Evolutionary conservation across 1,140 invertebrate species (phyloP).

Genomic region (Phocides pigmalion): DNA sequence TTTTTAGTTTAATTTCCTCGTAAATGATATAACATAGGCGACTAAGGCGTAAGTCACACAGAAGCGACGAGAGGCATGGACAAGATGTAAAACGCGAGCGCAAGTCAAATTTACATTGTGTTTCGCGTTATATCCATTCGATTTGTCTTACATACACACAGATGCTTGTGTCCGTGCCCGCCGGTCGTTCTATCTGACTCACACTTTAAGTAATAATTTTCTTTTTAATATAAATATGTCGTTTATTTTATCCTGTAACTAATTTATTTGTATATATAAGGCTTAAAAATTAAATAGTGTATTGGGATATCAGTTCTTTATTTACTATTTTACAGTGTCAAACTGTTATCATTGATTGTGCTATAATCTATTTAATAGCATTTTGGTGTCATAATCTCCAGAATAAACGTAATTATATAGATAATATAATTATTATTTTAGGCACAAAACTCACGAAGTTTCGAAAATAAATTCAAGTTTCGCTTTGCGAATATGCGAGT

Average conservation of each 20-base stretch:
- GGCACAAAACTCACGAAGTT: slow-evolving; percentile 43
- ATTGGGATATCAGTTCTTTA: slow-evolving; percentile 15
- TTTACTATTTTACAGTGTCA: slow-evolving; percentile 3
- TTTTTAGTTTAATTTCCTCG: background rate
- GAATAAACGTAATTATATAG: slow-evolving; percentile 47
- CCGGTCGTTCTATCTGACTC: background rate
- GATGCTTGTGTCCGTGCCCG: background rate
- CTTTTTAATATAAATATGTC: slow-evolving; percentile 5
- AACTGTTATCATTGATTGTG: slow-evolving; percentile 23
- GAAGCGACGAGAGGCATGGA: background rate
- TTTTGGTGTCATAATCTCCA: slow-evolving; percentile 76
- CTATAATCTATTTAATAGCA: slow-evolving; percentile 53
- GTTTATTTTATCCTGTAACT: slow-evolving; percentile 4
- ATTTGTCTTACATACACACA: too few relatives aligned
- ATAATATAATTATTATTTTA: slow-evolving; percentile 47
- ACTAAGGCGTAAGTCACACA: background rate
- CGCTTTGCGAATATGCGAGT: slow-evolving; percentile 30
- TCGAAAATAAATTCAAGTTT: slow-evolving; percentile 28
- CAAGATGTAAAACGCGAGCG: too few relatives aligned
- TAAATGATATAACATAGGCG: background rate
- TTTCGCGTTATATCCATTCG: too few relatives aligned
- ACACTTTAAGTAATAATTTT: background rate
- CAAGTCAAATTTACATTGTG: background rate
- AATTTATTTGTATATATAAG: slow-evolving; percentile 7
- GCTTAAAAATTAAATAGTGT: slow-evolving; percentile 12